Conservation (phyloP, 2,113 vertebrate species). For the Oreamnos americanus region DNA sequence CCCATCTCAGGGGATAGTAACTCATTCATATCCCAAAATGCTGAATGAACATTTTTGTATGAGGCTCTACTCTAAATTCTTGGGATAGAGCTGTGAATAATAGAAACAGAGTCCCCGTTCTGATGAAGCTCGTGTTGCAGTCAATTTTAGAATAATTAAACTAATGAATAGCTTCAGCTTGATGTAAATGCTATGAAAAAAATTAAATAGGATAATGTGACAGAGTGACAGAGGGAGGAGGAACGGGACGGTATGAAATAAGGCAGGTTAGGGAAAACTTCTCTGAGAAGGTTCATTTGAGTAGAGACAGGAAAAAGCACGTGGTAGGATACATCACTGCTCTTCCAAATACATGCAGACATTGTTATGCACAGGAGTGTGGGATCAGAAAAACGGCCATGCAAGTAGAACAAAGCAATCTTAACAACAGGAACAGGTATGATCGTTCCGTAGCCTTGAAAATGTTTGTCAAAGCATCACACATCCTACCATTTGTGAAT, state of each 20-base stretch:
- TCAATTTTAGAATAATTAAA: conserved; percentile 33
- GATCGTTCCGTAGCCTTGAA: background rate
- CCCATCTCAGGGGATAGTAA: conserved; percentile 22
- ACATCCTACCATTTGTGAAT: background rate
- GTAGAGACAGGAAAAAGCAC: background rate
- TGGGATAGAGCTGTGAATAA: background rate
- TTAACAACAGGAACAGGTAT: background rate
- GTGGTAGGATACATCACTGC: background rate
- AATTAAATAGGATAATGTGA: background rate
- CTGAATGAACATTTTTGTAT: background rate
- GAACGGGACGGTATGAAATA: background rate
- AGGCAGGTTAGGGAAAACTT: background rate
- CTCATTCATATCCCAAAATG: background rate
- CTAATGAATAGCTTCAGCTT: background rate
- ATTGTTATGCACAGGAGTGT: rapidly evolving
- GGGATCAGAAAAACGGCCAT: background rate
- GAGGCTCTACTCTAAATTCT: background rate
- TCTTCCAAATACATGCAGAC: background rate
- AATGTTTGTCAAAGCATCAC: background rate
- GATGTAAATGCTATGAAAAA: background rate
- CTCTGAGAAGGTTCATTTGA: background rate
- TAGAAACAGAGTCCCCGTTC: background rate
- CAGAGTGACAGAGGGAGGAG: background rate
- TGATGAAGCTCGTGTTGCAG: background rate
- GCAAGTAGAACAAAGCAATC: background rate